Evolutionary conservation across 2,888 invertebrate genomes (phyloP), one percentile per base, ranked within the genome.

Genomic region (Eledona agricola): DNA sequence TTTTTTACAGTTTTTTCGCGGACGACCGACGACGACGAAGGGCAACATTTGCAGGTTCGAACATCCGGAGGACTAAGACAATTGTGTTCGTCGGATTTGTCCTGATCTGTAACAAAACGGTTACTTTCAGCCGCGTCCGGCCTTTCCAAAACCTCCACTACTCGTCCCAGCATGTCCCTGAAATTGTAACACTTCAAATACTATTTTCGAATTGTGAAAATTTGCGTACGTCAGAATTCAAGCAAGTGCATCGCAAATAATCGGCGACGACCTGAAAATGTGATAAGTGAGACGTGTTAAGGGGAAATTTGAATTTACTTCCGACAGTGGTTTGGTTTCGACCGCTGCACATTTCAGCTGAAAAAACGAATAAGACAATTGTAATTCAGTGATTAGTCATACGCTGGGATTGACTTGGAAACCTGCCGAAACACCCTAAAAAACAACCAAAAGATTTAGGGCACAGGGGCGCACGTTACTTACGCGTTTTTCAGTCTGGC

Each of bases 401-500:
- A 45, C 45, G 11, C 16, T 25, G 4, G 45, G 47, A 12, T 35
- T 35, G 4, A 47, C 28, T 37, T 37, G 47, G 28, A 47, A 47
- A 7, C 37, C 47, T 25, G 35, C 28, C 2, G 47, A 47, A 26
- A 47, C 26, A 9, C 19, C 20, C 37, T 47, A 9, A 12, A 47
- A 47, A 3, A 20, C 11, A 12, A 17, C 19, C 5, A 20, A 26
- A 25, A 38, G 10, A 9, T 23, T 3, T 15, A 32, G 13, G 6
- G 2, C 12, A 12, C 11, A 9, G n/a, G n/a, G n/a, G n/a, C n/a
- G 20, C n/a, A 19, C 20, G n/a, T n/a, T 19, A 28, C 28, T 40
- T 17, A 40, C 40, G 10, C 10, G 7, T n/a, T 9, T 4, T 3
- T 19, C 20, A 6, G 40, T 26, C 28, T 40, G 40, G 10, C 26